Conservation (phyloP, 2,797 vertebrate species). For the Lerista edwardsae region DNA sequence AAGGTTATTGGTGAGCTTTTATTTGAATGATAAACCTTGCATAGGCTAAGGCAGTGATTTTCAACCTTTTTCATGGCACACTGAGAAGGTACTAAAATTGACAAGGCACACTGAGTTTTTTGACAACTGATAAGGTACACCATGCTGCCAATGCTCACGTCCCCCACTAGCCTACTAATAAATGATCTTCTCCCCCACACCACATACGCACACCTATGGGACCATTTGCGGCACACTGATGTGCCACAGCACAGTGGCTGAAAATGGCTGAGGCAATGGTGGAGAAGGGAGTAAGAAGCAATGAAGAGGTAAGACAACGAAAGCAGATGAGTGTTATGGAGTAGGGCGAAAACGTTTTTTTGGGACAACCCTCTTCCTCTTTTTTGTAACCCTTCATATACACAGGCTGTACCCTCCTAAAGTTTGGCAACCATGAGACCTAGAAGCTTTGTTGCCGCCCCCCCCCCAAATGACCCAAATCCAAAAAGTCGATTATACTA, state of each 20-base stretch:
- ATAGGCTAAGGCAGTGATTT: background rate
- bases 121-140: too few species aligned
- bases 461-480: background rate
- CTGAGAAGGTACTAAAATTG: too few species aligned
- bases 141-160: too few species aligned
- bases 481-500: background rate
- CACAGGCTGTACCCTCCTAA: background rate
- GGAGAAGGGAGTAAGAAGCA: background rate
- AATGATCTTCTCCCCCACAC: too few species aligned
- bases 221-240: too few species aligned
- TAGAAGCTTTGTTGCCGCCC: background rate
- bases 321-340: background rate
- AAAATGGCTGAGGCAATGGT: background rate
- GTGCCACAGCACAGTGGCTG: too few species aligned
- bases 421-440: background rate
- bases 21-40: background rate
- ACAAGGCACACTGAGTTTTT: too few species aligned
- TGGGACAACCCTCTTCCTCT: background rate
- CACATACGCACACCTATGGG: too few species aligned
- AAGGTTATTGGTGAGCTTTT: background rate
- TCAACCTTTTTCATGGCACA: too few species aligned
- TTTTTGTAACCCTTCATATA: background rate
- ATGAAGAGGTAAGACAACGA: too few species aligned
- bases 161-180: too few species aligned
- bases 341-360: background rate